These are phyloP conservation scores for Crax fasciolata DNA, from an alignment of 2,797 vertebrate species.

Conservation along the genomic window DNA sequence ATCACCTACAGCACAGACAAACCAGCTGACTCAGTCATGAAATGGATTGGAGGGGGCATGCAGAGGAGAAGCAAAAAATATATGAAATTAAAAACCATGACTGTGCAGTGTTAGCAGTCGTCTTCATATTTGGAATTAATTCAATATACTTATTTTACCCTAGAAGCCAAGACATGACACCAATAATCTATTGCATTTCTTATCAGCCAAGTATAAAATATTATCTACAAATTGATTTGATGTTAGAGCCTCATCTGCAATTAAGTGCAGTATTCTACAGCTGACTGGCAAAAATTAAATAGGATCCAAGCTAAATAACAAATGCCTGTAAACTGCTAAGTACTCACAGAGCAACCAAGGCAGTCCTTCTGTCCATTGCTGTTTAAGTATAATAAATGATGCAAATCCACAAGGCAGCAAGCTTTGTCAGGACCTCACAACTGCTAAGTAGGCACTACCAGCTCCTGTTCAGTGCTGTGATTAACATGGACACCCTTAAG, in stretches of 20 bases:
- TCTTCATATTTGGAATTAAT: background rate
- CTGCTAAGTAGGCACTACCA: background rate
- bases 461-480: background rate
- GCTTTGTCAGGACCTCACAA: background rate
- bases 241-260: background rate
- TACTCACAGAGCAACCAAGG: background rate
- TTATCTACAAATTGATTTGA: background rate
- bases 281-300: background rate
- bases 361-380: background rate
- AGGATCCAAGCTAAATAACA: background rate
- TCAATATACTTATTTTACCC: background rate
- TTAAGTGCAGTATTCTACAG: background rate
- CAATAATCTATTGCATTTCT: background rate
- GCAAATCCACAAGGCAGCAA: background rate
- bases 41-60: background rate
- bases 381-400: background rate
- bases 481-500: accelerated
- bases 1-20: background rate
- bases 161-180: accelerated
- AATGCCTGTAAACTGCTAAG: background rate
- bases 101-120: background rate
- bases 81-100: background rate
- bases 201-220: background rate
- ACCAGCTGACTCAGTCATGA: background rate
- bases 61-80: background rate